These are phyloP conservation scores for Chamaedrilus cognettii DNA, from an alignment of 2,888 invertebrate species.

Conservation along the genomic window DNA sequence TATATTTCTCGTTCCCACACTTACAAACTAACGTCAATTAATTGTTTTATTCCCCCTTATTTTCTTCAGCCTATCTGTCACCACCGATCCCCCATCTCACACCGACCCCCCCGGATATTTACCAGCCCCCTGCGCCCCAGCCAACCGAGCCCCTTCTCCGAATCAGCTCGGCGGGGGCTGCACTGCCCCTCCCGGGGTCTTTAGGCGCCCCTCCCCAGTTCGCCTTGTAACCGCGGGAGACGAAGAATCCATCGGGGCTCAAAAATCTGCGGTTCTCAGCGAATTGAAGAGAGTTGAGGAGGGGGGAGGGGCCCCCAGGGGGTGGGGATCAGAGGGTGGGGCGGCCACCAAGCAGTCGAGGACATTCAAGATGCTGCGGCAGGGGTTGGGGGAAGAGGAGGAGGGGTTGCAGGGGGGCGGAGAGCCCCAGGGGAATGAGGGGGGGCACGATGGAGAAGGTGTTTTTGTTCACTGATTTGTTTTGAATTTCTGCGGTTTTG, in stretches of 20 bases:
- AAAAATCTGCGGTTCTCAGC: not conserved
- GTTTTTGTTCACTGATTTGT: too few species aligned
- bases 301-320: slow-evolving; percentile 7
- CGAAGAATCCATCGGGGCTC: not conserved
- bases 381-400: slow-evolving; percentile 9
- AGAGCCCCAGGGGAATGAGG: not conserved
- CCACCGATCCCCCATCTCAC: too few species aligned
- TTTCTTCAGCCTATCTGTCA: not conserved
- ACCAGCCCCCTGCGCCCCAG: not conserved
- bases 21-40: too few species aligned
- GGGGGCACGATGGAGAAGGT: not conserved
- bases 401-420: too few species aligned
- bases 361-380: not conserved
- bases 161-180: not conserved
- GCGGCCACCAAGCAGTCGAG: not conserved
- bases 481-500: too few species aligned
- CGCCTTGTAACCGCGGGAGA: not conserved
- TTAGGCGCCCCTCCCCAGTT: not conserved
- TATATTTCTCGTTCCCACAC: too few species aligned
- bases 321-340: not conserved
- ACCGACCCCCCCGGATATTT: not conserved
- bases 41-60: not conserved
- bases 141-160: too few species aligned
- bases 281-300: not conserved
- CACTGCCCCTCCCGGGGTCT: not conserved